These are phyloP conservation scores for Rhynchomys soricoides DNA, from an alignment of 2,113 vertebrate species.

Conservation along the genomic window DNA sequence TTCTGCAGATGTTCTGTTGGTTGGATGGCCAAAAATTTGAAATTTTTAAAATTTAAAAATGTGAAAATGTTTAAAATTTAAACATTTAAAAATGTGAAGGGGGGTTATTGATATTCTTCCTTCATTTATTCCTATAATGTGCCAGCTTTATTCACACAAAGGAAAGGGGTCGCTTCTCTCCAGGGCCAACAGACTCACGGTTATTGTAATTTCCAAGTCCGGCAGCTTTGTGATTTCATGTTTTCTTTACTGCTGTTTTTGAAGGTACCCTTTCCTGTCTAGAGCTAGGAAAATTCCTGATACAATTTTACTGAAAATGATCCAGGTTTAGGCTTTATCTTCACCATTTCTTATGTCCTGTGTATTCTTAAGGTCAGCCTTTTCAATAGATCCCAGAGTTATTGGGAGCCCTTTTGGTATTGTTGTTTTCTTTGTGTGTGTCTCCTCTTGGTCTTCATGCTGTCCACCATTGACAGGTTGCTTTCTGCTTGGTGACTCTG, in stretches of 20 bases:
- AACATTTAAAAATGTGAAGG: no score
- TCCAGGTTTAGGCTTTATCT: neutral
- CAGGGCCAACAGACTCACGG: neutral
- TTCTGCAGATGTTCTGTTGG: neutral
- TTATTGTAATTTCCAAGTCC: neutral
- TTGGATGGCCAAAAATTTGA: neutral
- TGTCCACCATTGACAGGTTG: no score
- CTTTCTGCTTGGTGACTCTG: neutral
- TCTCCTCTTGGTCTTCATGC: no score
- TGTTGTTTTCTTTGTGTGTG: neutral
- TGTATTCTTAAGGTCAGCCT: neutral
- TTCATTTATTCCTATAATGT: neutral
- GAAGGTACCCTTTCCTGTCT: neutral
- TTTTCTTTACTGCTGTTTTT: neutral
- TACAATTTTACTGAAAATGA: neutral
- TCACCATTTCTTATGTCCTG: neutral
- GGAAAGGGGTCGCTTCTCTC: neutral
- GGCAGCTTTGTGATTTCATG: no score
- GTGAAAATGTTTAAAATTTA: no score
- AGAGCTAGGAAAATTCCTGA: neutral
- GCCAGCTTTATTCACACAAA: neutral
- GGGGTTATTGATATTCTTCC: neutral
- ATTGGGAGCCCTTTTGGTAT: neutral
- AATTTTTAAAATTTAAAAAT: no score
- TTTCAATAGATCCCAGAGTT: neutral